phyloP scores from a whole-genome alignment of 2,888 invertebrate genomes.

The Stenchaetothrips biformis region DNA sequence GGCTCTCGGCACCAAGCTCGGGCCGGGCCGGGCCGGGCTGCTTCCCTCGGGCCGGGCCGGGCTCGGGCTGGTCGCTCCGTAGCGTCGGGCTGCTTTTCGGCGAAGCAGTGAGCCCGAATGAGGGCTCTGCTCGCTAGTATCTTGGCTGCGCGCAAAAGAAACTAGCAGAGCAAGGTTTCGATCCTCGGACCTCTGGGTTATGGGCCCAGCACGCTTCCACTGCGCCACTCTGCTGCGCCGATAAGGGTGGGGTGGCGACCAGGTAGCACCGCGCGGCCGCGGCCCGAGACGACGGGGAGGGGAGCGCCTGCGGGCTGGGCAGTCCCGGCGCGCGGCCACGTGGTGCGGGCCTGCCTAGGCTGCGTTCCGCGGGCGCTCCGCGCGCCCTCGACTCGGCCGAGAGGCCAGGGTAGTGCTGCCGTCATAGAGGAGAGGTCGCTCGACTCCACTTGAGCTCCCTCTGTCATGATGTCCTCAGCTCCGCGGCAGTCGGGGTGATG shows the following conservation, averaged over 20 bases:
- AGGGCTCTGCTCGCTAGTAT: no score
- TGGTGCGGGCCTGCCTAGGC: background rate
- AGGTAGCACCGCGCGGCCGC: background rate
- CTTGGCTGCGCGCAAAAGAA: constrained; percentile 26
- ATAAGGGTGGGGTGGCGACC: constrained; percentile 1
- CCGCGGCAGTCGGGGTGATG: background rate
- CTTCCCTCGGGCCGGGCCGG: no score
- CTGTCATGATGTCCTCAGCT: background rate
- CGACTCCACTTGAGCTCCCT: background rate
- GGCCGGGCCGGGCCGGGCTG: no score
- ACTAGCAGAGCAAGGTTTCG: constrained; percentile 43
- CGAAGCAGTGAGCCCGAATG: no score
- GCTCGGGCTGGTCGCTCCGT: no score
- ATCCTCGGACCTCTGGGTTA: constrained; percentile 50
- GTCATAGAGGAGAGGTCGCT: no score
- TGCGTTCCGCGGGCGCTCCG: background rate
- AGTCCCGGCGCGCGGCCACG: background rate
- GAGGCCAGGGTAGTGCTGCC: no score
- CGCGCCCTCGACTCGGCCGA: background rate
- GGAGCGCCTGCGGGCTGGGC: background rate
- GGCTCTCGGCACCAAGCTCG: no score
- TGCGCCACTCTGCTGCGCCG: constrained; percentile 49
- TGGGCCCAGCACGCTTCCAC: constrained; percentile 51
- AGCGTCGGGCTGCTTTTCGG: no score
- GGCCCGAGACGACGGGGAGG: background rate